phyloP scores from a whole-genome alignment of 92 coral and sea anemone species.

The Zoanthus sansibaricus region DNA sequence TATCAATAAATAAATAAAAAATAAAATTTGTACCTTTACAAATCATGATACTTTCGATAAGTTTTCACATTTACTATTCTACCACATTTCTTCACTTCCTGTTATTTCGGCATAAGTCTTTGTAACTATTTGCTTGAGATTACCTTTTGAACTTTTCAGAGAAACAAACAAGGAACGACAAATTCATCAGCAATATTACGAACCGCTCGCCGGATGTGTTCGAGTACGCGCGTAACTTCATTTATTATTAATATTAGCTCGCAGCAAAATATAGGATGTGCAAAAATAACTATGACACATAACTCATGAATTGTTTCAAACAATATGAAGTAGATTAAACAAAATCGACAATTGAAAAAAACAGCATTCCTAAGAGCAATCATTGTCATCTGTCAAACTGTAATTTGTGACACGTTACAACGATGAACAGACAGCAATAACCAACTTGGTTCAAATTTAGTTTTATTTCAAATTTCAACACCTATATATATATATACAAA shows the following conservation, averaged over 20 bases:
- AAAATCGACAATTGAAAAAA: background rate
- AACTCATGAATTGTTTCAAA: background rate
- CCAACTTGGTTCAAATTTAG: background rate
- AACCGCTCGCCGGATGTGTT: constrained; percentile 19
- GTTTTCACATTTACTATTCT: background rate
- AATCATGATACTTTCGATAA: background rate
- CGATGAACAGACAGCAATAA: background rate
- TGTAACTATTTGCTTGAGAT: background rate
- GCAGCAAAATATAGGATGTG: background rate
- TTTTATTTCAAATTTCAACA: background rate
- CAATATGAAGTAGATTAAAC: background rate
- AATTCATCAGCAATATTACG: background rate
- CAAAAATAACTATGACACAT: constrained; percentile 22
- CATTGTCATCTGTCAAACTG: constrained; percentile 29
- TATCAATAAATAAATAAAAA: background rate
- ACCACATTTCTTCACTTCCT: background rate
- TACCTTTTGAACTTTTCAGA: background rate
- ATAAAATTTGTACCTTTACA: background rate
- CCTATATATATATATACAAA: background rate
- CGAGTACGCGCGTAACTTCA: background rate
- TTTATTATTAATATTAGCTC: background rate
- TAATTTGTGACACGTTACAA: constrained; percentile 8
- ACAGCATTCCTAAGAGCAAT: constrained; percentile 26
- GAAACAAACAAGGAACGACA: background rate
- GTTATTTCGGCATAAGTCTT: background rate